Conservation (phyloP, 92 coral and sea anemone genomes). For the Phenganax stokvisi region DNA sequence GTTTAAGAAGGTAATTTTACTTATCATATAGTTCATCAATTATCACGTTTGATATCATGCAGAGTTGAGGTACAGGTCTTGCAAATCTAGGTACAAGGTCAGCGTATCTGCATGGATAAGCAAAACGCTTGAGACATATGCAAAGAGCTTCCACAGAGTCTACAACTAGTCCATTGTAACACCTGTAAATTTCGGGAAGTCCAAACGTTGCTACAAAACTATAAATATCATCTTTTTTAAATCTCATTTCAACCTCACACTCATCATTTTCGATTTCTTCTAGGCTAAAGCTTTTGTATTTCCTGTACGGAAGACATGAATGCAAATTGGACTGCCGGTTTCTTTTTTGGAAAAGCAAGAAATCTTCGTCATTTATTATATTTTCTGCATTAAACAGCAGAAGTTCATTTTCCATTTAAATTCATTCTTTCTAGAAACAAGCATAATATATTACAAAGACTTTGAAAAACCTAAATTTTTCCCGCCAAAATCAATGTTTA, state of each 20-base stretch:
- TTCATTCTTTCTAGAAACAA: too few species aligned
- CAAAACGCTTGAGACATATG: constrained; percentile 54
- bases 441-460: too few species aligned
- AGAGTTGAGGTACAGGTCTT: constrained; percentile 56
- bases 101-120: constrained; percentile 57
- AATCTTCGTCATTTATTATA: too few species aligned
- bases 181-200: constrained; percentile 41
- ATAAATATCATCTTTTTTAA: constrained; percentile 53
- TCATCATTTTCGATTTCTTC: constrained; percentile 48
- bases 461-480: too few species aligned
- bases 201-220: constrained; percentile 40
- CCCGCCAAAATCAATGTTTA: too few species aligned
- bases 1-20: constrained; percentile 40
- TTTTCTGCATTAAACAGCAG: too few species aligned
- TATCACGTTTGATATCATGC: constrained; percentile 53
- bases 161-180: constrained; percentile 49
- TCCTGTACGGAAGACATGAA: constrained; percentile 26
- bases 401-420: too few species aligned
- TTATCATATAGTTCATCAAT: constrained; percentile 37
- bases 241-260: constrained; percentile 50
- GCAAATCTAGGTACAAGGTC: constrained; percentile 56
- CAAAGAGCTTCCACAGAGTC: constrained; percentile 49
- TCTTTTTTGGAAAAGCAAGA: too few species aligned
- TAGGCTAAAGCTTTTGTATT: constrained; percentile 34
- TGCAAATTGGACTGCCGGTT: background rate